Evolutionary conservation across 1,140 invertebrate species (phyloP), one percentile per base, ranked within the genome.

Genomic region (Daktulosphaira vitifoliae): DNA sequence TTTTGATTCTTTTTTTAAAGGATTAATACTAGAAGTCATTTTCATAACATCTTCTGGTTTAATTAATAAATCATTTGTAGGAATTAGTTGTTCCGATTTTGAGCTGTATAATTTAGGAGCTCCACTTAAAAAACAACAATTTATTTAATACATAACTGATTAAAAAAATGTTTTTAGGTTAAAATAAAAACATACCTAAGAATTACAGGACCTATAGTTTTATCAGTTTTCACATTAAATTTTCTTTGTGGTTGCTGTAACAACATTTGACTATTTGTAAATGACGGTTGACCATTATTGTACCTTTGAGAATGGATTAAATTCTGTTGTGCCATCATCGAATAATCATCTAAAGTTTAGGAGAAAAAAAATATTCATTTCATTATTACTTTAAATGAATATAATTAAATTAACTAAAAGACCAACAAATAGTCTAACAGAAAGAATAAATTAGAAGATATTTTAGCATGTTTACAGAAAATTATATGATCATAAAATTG

Each of bases 71-170:
- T 52, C 50, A 20, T 22, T 39, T 20, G 38, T 23, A 16, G 52
- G 25, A n/a, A 68, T 11, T 65, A 67, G 65, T 65, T 22, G 37
- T 68, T 68, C 67, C 44, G 68, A 54, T 62, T 69, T 70, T 9
- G 70, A 67, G n/a, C 68, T 65, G 62, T 74, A 74, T n/a, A 72
- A 50, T 68, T 72, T 73, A 16, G 73, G 70, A 26, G 72, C 69
- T 23, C 68, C 69, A 66, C 74, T 72, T 68, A 33, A 68, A 72
- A 66, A 66, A 29, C 39, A 51, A 42, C n/a, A 56, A n/a, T 46
- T 26, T 56, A 67, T 39, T 54, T 16, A 13, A 16, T 15, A 62
- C 16, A 54, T 54, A 3, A 54, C 3, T 33, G n/a, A 11, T 15
- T 23, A 51, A n/a, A 7, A 51, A 7, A 25, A 51, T 54, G 25